Conservation (phyloP, 1,140 invertebrate genomes). For the Papilio glaucus region DNA sequence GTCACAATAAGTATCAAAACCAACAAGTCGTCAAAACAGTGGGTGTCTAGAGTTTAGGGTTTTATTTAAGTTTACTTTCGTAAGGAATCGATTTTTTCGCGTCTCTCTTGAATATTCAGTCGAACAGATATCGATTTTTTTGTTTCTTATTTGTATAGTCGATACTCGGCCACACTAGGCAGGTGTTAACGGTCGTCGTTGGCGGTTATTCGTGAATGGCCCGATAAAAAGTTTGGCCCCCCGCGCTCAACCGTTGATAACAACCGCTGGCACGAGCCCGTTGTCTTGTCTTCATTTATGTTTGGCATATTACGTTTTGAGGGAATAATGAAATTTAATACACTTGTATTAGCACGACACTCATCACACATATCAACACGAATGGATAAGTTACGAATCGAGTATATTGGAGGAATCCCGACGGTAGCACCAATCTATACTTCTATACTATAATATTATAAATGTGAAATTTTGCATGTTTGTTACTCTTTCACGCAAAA, state of each 20-base stretch:
- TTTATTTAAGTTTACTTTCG: background rate
- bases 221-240: constrained; percentile 63
- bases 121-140: constrained; percentile 39
- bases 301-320: constrained; percentile 6
- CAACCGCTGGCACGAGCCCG: constrained; percentile 40
- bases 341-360: no score
- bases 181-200: constrained; percentile 73
- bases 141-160: background rate
- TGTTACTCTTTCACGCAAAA: no score
- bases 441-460: no score
- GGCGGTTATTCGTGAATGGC: constrained; percentile 75
- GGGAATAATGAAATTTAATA: background rate
- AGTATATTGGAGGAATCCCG: no score
- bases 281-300: constrained; percentile 9
- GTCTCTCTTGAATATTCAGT: constrained; percentile 46
- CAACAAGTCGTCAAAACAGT: no score
- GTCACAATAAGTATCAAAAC: no score
- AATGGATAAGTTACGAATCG: no score
- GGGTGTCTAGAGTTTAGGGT: no score
- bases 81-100: background rate
- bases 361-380: no score
- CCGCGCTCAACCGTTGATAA: constrained; percentile 58
- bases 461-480: no score
- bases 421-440: no score
- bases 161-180: constrained; percentile 41